Evolutionary conservation across 2,113 vertebrate genomes (phyloP).

Genomic region (Regulus satrapa): DNA sequence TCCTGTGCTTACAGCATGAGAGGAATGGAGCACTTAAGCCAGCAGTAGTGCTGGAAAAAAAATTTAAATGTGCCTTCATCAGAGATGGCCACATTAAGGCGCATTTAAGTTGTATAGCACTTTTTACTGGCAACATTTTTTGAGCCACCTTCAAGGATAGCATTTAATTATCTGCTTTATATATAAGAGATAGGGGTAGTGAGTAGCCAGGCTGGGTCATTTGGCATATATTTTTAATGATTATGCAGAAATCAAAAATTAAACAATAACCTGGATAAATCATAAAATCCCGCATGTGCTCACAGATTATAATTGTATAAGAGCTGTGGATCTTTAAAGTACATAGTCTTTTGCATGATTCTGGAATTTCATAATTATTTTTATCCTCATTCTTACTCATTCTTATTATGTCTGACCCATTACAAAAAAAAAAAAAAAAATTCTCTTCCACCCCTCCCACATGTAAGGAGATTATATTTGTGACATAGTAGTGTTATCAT

Average conservation of each 20-base stretch:
- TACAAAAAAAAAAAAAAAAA: not conserved
- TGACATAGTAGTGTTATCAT: not conserved
- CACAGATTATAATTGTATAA: not conserved
- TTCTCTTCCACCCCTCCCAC: not conserved
- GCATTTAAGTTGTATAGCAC: not conserved
- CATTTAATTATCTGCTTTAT: not conserved
- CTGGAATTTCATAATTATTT: not conserved
- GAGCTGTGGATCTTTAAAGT: accelerated
- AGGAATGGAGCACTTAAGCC: not conserved
- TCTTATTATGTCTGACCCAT: not conserved
- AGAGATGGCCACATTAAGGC: not conserved
- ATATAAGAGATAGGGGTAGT: not conserved
- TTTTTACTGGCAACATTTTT: not conserved
- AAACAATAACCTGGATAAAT: not conserved
- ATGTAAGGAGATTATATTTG: not conserved
- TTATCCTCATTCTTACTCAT: not conserved
- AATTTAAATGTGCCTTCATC: not conserved
- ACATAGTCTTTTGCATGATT: not conserved
- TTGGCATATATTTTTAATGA: not conserved
- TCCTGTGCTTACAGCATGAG: not conserved
- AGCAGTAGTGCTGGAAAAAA: not conserved
- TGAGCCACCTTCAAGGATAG: not conserved
- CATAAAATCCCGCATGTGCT: not conserved
- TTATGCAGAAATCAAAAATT: not conserved
- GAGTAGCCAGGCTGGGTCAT: not conserved